Base-by-base conservation (phyloP, 1,140 invertebrate species). In the Drosophila takahashii region DNA sequence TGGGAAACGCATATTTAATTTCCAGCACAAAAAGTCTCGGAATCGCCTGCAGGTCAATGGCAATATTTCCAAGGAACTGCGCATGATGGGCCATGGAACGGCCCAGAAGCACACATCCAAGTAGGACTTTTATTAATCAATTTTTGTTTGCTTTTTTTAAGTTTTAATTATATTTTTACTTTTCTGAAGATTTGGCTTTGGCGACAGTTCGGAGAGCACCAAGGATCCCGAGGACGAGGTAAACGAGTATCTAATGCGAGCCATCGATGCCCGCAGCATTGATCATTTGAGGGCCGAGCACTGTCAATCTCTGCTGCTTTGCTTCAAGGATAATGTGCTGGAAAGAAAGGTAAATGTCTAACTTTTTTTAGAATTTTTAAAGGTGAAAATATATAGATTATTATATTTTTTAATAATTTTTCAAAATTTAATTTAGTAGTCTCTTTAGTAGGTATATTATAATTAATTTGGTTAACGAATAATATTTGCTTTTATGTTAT, bases 231-330 rank as follows among this genome's bases (percentile, higher is more conserved):
- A 98, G 73, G 97, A 98, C 67, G 97, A 98, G 93, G 97, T 98
- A 1, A 98, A 98, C 90, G 98, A 98, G 71, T 99, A 99, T 92
- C 93, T 99, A 36, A 97, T 97, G 93, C 95, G 96, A 51, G 98
- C 98, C 1, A 99, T 99, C 64, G 97, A 98, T 92, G 97, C 97
- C 0, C 94, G 97, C n/a, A 98, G 97, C 87, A 97, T 98, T 50
- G 97, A 99, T 92, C 94, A 96, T 52, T 94, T 98, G 9, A 94
- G 97, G 36, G 94, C 95, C 0, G 96, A 98, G 76, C 97, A 98
- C 91, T 98, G 97, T 81, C 95, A 95, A 13, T 94, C 95, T 0
- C 94, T 98, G 90, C 94, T 97, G 13, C 94, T 98, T 7, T 96
- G 95, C 61, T 98, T 98, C 93, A 94, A 95, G 59, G 95, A 97